These are phyloP conservation scores for Ammospiza maritima DNA, from an alignment of 2,797 vertebrate species.

Conservation along the genomic window DNA sequence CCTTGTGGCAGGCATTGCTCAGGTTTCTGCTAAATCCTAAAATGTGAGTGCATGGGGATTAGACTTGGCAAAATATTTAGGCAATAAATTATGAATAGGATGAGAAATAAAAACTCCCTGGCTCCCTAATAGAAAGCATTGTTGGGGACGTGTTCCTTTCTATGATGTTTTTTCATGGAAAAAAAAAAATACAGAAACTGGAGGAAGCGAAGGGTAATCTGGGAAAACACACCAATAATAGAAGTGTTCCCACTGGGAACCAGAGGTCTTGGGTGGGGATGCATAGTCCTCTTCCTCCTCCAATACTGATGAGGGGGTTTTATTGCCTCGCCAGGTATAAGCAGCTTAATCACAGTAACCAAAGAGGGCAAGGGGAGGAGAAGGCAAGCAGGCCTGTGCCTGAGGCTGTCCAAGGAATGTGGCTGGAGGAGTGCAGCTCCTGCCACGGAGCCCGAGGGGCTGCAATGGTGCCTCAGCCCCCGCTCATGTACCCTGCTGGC, in stretches of 20 bases:
- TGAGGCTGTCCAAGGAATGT: not conserved
- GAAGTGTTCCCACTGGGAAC: not conserved
- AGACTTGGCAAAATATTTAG: not conserved
- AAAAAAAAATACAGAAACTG: not conserved
- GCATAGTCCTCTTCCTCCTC: not conserved
- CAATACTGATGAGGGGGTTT: fast-evolving
- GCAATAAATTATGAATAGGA: not conserved
- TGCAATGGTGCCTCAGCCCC: not conserved
- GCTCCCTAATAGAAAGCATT: not conserved
- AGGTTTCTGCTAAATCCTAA: not conserved
- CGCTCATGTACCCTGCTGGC: not conserved
- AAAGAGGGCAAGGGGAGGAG: not conserved
- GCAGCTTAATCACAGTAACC: not conserved
- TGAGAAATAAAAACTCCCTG: not conserved
- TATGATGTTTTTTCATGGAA: not conserved
- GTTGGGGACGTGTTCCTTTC: not conserved
- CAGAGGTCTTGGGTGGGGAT: not conserved
- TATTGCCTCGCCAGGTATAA: not conserved
- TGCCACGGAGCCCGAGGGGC: not conserved
- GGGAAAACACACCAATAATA: not conserved
- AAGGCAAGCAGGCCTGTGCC: not conserved
- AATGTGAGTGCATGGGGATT: no score
- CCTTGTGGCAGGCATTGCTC: not conserved
- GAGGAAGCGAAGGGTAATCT: not conserved
- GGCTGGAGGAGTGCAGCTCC: not conserved